A percentile compares a stretch with the other conserved stretches of the same genome.
Evolutionary conservation across 2,888 invertebrate species (phyloP).

Genomic region (Diabrotica balteata): DNA sequence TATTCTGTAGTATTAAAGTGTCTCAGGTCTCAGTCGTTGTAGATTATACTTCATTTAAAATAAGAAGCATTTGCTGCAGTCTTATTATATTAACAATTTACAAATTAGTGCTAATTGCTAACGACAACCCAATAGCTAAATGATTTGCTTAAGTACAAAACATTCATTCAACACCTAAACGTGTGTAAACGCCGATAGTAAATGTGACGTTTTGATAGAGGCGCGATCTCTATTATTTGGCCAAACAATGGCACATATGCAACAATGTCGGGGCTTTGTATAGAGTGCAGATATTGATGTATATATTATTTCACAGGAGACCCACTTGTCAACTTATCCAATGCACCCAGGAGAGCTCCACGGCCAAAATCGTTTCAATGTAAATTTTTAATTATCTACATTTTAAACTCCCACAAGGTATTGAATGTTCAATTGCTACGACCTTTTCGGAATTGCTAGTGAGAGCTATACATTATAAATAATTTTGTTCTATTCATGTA

Average conservation of each 20-base stretch:
- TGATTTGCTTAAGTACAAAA: constrained; percentile 3
- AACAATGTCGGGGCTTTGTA: constrained; percentile 43
- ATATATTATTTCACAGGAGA: constrained; percentile 48
- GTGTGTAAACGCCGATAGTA: constrained; percentile 12
- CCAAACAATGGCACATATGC: constrained; percentile 43
- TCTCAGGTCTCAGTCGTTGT: no score
- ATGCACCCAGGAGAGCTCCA: constrained; percentile 42
- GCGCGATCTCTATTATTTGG: constrained; percentile 42
- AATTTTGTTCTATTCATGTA: neutral
- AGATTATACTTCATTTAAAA: no score
- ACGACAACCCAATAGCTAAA: no score
- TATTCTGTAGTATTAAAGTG: no score
- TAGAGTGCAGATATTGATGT: constrained; percentile 46
- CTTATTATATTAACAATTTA: no score
- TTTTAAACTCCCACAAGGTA: constrained; percentile 34
- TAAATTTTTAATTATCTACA: constrained; percentile 45
- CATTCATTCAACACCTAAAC: constrained; percentile 1
- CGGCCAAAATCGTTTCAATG: constrained; percentile 41
- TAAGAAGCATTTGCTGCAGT: no score
- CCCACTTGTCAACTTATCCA: constrained; percentile 47
- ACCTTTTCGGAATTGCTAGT: constrained; percentile 27
- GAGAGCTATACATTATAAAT: constrained; percentile 35
- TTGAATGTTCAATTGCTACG: constrained; percentile 36
- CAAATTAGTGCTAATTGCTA: no score
- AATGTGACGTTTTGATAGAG: constrained; percentile 34